phyloP scores from a whole-genome alignment of 2,113 vertebrate genomes.

The Mola mola region DNA sequence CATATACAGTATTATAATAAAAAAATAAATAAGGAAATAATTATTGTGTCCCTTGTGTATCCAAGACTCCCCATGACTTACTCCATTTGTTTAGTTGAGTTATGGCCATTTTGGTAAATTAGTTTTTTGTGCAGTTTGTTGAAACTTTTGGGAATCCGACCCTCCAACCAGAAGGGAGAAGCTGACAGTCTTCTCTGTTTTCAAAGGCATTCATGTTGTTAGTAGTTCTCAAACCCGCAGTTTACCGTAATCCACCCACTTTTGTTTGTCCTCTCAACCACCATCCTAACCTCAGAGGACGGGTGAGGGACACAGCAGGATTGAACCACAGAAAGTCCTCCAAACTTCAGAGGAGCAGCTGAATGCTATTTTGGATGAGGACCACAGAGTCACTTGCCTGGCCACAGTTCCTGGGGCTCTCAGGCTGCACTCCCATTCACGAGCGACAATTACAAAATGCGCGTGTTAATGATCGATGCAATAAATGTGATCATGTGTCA shows the following conservation, averaged over 20 bases:
- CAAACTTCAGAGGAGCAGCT: conserved; percentile 43
- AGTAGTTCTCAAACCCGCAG: neutral
- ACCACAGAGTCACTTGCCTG: conserved; percentile 20
- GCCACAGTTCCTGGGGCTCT: conserved; percentile 3
- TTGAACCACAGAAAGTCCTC: conserved; percentile 3
- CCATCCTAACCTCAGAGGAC: conserved; percentile 2
- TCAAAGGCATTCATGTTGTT: neutral
- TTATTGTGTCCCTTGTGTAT: too few relatives aligned
- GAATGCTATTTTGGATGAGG: conserved; percentile 47
- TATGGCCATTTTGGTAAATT: too few relatives aligned
- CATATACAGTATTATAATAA: too few relatives aligned
- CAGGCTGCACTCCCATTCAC: conserved; percentile 6
- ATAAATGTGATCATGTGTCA: conserved; percentile 33
- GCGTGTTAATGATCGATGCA: conserved; percentile 48
- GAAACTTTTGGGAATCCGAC: too few relatives aligned
- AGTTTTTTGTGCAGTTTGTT: too few relatives aligned
- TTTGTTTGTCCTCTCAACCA: conserved; percentile 21
- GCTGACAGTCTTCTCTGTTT: neutral
- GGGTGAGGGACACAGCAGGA: conserved; percentile 10
- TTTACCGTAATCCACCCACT: neutral
- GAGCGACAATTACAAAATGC: conserved; percentile 37
- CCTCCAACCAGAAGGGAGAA: too few relatives aligned
- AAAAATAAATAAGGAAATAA: too few relatives aligned
- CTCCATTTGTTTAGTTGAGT: too few relatives aligned
- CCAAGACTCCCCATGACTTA: too few relatives aligned